Base-by-base conservation (phyloP, 2,888 invertebrate species). In the Limnephilus marmoratus region DNA sequence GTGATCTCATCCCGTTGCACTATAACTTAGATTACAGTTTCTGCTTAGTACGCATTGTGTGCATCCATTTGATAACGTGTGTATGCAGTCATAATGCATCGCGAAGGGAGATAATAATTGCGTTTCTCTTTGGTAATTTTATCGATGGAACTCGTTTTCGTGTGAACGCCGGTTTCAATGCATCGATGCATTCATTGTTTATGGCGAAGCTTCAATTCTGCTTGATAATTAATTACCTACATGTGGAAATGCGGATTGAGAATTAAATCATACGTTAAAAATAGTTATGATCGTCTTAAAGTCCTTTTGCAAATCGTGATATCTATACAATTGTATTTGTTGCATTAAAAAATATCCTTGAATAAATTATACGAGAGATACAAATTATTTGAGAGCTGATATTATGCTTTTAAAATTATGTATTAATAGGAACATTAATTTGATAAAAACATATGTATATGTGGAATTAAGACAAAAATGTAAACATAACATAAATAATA, bases 11-110 rank as follows among this genome's bases (percentile, higher is more conserved):
- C 81, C 45, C 85, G 90, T 92, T 85, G 82, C 12, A 85, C 81
- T 49, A 92, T 92, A 92, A 92, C 90, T 92, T 89, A 89, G 18
- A 41, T 81, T 80, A n/a, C 18, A n/a, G 41, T 68, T 80, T 24
- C 88, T 80, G 88, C 88, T 89, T 89, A 89, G 88, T 80, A 89
- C 37, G 88, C 88, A 89, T 89, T 89, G 88, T 89, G 37, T 80
- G 88, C 88, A 80, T 37, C 45, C 88, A 89, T 80, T 80, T 89
- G 88, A 89, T 89, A 89, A 89, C 88, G 88, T 89, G 88, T 89
- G 88, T 87, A 49, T 80, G 34, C 88, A 80, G 80, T 80, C 88
- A 45, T 89, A 89, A 89, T 80, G 88, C 80, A 81, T 37, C 37
- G 88, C 68, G 88, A 12, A n/a, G 41, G 41, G 53, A 87, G 87